These are phyloP conservation scores for Leptoteleia sp. DNA, from an alignment of 1,140 invertebrate genomes.

Conservation along the genomic window DNA sequence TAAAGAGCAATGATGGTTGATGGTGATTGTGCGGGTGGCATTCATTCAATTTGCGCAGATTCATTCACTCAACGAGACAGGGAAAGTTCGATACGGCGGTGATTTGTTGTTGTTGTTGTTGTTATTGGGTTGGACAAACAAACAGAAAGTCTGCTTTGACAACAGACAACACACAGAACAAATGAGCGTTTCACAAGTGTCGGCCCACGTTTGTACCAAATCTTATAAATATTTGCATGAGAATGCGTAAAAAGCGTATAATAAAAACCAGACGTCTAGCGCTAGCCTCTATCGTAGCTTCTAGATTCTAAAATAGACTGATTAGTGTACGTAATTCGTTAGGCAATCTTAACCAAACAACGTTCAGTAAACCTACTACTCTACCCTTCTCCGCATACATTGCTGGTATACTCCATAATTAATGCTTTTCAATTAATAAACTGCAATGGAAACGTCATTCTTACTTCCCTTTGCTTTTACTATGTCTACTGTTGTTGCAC, in stretches of 20 bases:
- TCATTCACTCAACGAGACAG: constrained; percentile 39
- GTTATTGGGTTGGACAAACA: background rate
- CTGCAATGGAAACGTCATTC: constrained; percentile 19
- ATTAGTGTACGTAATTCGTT: constrained; percentile 43
- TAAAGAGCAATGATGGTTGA: background rate
- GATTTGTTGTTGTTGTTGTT: no score
- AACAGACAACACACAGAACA: constrained; percentile 41
- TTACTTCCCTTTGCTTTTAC: constrained; percentile 22
- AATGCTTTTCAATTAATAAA: constrained; percentile 8
- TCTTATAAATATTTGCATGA: constrained; percentile 24
- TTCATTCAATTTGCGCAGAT: constrained; percentile 19
- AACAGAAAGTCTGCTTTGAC: constrained; percentile 9
- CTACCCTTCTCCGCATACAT: constrained; percentile 43
- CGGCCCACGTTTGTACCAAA: constrained; percentile 25
- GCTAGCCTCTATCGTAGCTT: constrained; percentile 64
- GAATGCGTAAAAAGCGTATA: constrained; percentile 50
- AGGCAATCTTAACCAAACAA: constrained; percentile 53
- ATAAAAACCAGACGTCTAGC: constrained; percentile 56
- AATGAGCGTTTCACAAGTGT: constrained; percentile 43
- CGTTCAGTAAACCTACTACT: constrained; percentile 52
- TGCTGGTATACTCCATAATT: constrained; percentile 18
- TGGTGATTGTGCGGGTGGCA: constrained; percentile 5
- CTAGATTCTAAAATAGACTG: constrained; percentile 58
- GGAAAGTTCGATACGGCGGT: background rate
- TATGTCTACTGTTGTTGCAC: constrained; percentile 49